phyloP scores from a whole-genome alignment of 2,797 vertebrate genomes.

The Poecile montanus region DNA sequence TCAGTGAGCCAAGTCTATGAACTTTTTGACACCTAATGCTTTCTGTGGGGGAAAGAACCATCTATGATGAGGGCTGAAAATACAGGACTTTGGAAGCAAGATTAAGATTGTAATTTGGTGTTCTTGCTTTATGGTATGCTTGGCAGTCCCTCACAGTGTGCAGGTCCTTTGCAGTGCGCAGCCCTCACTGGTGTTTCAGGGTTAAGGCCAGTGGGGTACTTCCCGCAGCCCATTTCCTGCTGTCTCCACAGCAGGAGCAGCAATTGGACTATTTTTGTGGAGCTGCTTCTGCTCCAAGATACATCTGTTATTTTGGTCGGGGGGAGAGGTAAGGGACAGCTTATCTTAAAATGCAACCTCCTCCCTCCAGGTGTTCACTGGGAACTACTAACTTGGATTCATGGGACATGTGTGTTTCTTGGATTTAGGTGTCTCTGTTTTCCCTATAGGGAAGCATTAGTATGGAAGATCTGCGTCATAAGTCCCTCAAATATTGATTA shows the following conservation, averaged over 20 bases:
- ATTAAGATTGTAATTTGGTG: constrained; percentile 32
- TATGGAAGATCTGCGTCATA: neutral
- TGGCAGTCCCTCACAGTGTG: constrained; percentile 14
- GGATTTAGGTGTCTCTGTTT: neutral
- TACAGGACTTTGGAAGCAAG: constrained; percentile 11
- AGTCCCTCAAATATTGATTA: neutral
- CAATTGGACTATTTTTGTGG: constrained; percentile 46
- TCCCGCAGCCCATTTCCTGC: neutral
- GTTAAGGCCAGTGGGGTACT: constrained; percentile 38
- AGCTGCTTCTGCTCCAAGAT: neutral
- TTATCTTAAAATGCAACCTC: neutral
- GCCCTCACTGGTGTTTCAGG: neutral
- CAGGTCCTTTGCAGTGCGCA: neutral
- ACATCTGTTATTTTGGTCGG: neutral
- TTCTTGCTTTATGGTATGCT: constrained; percentile 27
- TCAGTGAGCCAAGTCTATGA: constrained; percentile 56
- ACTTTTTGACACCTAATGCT: constrained; percentile 56
- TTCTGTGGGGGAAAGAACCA: neutral
- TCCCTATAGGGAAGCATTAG: neutral
- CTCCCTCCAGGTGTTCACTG: neutral
- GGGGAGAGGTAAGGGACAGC: neutral
- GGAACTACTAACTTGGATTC: neutral
- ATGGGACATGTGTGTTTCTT: neutral
- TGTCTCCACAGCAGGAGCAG: neutral
- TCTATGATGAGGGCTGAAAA: constrained; percentile 10